Evolutionary conservation across 2,797 vertebrate species (phyloP), one percentile per base, ranked within the genome.

Genomic region (Ispidina lecontei): DNA sequence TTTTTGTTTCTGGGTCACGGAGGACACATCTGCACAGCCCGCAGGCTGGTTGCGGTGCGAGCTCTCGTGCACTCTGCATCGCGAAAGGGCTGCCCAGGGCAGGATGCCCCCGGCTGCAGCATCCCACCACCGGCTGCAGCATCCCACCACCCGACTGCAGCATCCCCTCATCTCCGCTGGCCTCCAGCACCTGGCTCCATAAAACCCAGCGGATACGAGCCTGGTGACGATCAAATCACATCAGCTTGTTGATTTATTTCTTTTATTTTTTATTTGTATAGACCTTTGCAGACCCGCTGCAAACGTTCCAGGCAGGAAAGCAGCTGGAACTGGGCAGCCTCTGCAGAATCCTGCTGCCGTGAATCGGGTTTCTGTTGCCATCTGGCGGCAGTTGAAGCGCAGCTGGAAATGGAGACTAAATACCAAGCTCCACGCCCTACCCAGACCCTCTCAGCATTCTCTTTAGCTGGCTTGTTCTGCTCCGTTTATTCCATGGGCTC

Each of bases 281-380:
- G 47, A 49, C 47, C 8, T 49, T 49, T 25, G 47, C 23, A 51
- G 31, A 17, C 7, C 20, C 43, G 19, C 44, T 13, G 47, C 39
- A 52, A 87, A 37, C 49, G 35, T 19, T 28, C 5, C 33, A 18
- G n/a, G 13, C 39, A 5, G 29, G 28, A 43, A 73, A 76, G 60
- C 70, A 33, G 70, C 43, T 46, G 83, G 33, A 73, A 46, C 17
- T 1, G n/a, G 56, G 60, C 12, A 12, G n/a, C 2, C 33, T 3
- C 65, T 3, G 52, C 73, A 62, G 43, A 46, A 81, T 13, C 39
- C 51, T 26, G 69, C 58, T 3, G 47, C 7, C 12, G 37, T 63
- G 26, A 25, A 47, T 44, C 29, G 54, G 93, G 29, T 92, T 94
- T 84, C 49, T 90, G 71, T 92, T 95, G 95, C 96, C 96, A 94